Percentiles rank a stretch among this genome's conserved stretches.
Conservation (phyloP, 1,140 invertebrate species). For the Aporrectodea caliginosa region DNA sequence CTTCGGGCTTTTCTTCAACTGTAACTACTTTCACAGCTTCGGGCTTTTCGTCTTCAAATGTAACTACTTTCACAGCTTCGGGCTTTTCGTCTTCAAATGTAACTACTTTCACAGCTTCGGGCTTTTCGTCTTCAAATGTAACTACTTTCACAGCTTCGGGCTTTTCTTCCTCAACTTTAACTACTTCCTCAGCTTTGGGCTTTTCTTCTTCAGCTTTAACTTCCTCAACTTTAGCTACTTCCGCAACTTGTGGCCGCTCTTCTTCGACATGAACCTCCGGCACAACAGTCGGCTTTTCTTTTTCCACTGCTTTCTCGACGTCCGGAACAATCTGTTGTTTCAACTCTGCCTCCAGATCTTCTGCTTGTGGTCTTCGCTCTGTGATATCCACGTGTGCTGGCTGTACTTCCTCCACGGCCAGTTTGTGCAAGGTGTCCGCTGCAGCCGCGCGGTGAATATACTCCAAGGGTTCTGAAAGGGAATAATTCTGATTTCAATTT, state of each 20-base stretch:
- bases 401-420: too few species aligned
- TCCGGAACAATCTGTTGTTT: too few species aligned
- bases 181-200: background rate
- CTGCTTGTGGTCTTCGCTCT: too few species aligned
- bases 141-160: background rate
- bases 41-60: constrained; percentile 28
- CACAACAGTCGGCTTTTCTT: background rate
- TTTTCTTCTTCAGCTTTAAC: background rate
- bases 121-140: too few species aligned
- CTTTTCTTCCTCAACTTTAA: background rate
- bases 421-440: too few species aligned
- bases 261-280: background rate
- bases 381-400: too few species aligned
- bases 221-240: background rate
- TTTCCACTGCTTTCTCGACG: background rate
- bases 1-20: constrained; percentile 11
- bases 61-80: background rate
- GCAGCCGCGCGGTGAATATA: too few species aligned
- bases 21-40: constrained; percentile 23
- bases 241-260: background rate
- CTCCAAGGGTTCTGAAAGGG: too few species aligned
- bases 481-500: too few species aligned
- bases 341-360: too few species aligned
- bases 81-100: background rate
- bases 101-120: background rate